Evolutionary conservation across 1,140 invertebrate species (phyloP), one percentile per base, ranked within the genome.

Genomic region (Asbolus verrucosus): DNA sequence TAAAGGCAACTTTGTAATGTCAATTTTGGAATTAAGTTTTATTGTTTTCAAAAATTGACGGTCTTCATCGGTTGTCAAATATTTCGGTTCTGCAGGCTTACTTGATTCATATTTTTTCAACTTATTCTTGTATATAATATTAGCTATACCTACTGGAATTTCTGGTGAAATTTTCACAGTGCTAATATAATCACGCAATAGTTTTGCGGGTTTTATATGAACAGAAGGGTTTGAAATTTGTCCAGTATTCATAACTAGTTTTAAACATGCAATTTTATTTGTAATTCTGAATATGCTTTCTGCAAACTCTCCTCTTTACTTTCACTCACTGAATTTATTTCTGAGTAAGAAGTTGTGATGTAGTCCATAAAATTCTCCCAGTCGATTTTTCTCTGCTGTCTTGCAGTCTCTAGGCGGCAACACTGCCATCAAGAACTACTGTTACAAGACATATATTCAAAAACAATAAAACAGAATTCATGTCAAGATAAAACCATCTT

Each of bases 1-100:
- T n/a, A n/a, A 62, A 38, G 54, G 38, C 24, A 27, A 50, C 24
- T 68, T 31, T 62, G 36, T 67, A 31, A 54, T 41, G 30, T 68
- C 15, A 19, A 60, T 30, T 33, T 36, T 61, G 38, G 14, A 13
- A 16, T 67, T 54, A 69, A 70, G 66, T 31, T 69, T 59, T 61
- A 77, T 38, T 11, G 67, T 65, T 43, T 72, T 69, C 1, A 79
- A 76, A 65, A 75, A 77, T 30, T 72, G 27, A 54, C 65, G 63
- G 66, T 79, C 78, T 39, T 72, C 65, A 9, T 77, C 70, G 16
- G 70, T 73, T 18, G 73, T 21, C 6, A 79, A 46, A 65, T 75
- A 73, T 27, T 77, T 39, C 0, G 18, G 19, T 50, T 70, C 69
- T 39, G 46, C 16, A 11, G 11, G 38, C 16, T 65, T 65, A 16